Conservation (phyloP, 2,797 vertebrate species). For the Xerus rutilus region DNA sequence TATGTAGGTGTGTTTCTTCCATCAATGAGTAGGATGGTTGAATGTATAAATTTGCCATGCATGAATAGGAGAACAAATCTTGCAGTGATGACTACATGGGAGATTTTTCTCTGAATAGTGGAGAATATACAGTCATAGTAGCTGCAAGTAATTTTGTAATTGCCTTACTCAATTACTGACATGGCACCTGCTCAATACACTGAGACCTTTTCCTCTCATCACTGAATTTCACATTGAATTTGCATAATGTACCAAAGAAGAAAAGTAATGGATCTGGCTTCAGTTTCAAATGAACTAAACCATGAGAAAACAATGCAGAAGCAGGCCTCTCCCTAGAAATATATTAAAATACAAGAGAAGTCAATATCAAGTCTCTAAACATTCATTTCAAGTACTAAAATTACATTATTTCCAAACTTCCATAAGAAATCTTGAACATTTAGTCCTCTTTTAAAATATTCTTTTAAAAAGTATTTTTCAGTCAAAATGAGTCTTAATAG, state of each 20-base stretch:
- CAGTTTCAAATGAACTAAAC: slow-evolving; percentile 59
- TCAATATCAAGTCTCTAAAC: slow-evolving; percentile 59
- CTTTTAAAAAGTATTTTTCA: slow-evolving; percentile 23
- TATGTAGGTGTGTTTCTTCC: slow-evolving; percentile 33
- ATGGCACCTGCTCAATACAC: slow-evolving; percentile 25
- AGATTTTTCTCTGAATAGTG: slow-evolving; percentile 50
- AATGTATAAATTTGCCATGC: slow-evolving; percentile 58
- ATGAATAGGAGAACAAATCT: slow-evolving; percentile 55
- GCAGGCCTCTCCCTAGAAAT: slow-evolving; percentile 52
- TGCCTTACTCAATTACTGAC: slow-evolving; percentile 56
- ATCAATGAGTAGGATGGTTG: slow-evolving; percentile 22
- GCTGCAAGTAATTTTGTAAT: slow-evolving; percentile 59
- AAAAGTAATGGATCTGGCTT: slow-evolving; percentile 64
- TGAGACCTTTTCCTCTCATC: slow-evolving; percentile 28
- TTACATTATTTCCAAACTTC: slow-evolving; percentile 27
- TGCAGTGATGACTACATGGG: slow-evolving; percentile 47
- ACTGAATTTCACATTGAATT: slow-evolving; percentile 67
- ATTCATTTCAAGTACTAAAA: not conserved
- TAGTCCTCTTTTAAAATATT: slow-evolving; percentile 6
- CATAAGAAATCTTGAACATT: not conserved
- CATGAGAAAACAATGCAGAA: slow-evolving; percentile 10
- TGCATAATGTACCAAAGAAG: slow-evolving; percentile 66
- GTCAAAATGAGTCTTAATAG: slow-evolving; percentile 28
- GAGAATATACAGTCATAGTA: not conserved
- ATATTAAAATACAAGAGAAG: slow-evolving; percentile 9